A percentile compares a stretch with the other conserved stretches of the same genome.
These are phyloP conservation scores for Pholis gunnellus DNA, from an alignment of 2,113 vertebrate species.

Conservation along the genomic window DNA sequence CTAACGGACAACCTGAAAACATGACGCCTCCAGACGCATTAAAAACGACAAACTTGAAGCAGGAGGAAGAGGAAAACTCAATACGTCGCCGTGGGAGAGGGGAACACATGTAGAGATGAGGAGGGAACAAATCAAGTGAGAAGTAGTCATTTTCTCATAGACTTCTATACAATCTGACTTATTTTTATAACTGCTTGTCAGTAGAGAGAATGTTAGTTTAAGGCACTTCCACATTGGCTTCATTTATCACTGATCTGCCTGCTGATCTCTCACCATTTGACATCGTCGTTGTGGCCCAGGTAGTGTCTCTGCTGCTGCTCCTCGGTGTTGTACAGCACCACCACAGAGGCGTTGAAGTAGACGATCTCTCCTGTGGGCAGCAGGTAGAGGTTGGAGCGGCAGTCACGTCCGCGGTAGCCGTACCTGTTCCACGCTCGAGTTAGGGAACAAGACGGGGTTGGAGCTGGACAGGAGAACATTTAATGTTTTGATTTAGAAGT, in stretches of 20 bases:
- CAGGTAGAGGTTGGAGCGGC: slow-evolving; percentile 91
- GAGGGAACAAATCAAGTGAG: not conserved
- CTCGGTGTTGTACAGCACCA: slow-evolving; percentile 91
- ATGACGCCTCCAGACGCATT: no score
- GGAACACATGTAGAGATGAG: slow-evolving; percentile 18
- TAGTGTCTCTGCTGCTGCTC: slow-evolving; percentile 93
- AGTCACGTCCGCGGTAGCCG: slow-evolving; percentile 92
- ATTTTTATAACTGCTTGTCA: not conserved
- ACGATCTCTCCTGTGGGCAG: slow-evolving; percentile 93
- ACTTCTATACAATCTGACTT: not conserved
- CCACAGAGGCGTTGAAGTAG: slow-evolving; percentile 92
- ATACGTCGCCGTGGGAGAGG: slow-evolving; percentile 34
- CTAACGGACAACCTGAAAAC: no score
- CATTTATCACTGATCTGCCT: not conserved
- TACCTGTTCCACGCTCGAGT: slow-evolving; percentile 81
- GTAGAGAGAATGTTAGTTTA: not conserved
- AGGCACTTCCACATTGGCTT: not conserved
- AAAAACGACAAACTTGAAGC: not conserved
- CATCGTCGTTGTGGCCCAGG: slow-evolving; percentile 93
- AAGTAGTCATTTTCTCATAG: not conserved
- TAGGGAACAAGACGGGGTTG: slow-evolving; percentile 49
- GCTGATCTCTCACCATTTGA: slow-evolving; percentile 88
- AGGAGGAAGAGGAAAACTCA: not conserved
- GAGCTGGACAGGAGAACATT: not conserved
- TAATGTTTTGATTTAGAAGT: not conserved